Percentiles rank a stretch among this genome's conserved stretches.
Conservation (phyloP, 2,113 vertebrate genomes). For the Odocoileus hemionus region DNA sequence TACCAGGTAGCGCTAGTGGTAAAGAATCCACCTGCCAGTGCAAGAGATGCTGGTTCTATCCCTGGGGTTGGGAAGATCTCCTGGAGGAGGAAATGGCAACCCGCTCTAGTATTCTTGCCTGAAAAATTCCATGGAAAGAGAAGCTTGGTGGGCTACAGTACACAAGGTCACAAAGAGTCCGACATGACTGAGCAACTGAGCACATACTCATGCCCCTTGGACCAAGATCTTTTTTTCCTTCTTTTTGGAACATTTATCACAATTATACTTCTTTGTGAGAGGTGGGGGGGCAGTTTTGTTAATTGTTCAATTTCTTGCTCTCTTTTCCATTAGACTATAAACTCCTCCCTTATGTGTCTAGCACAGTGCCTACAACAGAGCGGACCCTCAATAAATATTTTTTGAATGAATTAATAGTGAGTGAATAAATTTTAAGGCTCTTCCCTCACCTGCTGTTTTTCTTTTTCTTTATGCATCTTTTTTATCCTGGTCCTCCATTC, state of each 20-base stretch:
- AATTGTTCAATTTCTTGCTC: background rate
- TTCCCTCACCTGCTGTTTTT: background rate
- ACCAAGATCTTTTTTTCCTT: background rate
- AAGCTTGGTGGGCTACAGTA: background rate
- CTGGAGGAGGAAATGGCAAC: background rate
- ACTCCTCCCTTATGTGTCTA: background rate
- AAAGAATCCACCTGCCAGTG: background rate
- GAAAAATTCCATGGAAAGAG: background rate
- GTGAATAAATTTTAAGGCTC: background rate
- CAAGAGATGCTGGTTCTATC: background rate
- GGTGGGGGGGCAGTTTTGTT: background rate
- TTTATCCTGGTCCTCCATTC: background rate
- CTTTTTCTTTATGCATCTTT: background rate
- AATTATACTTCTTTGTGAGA: background rate
- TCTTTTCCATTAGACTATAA: background rate
- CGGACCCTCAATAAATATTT: background rate
- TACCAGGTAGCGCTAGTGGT: background rate
- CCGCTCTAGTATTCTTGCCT: background rate
- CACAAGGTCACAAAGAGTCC: background rate
- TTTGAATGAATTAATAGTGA: background rate
- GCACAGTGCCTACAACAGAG: background rate
- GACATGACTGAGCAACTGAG: background rate
- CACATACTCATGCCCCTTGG: background rate
- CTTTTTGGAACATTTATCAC: background rate
- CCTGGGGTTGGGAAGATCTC: background rate